phyloP scores from a whole-genome alignment of 2,797 vertebrate genomes.

The Coregonus sp. region DNA sequence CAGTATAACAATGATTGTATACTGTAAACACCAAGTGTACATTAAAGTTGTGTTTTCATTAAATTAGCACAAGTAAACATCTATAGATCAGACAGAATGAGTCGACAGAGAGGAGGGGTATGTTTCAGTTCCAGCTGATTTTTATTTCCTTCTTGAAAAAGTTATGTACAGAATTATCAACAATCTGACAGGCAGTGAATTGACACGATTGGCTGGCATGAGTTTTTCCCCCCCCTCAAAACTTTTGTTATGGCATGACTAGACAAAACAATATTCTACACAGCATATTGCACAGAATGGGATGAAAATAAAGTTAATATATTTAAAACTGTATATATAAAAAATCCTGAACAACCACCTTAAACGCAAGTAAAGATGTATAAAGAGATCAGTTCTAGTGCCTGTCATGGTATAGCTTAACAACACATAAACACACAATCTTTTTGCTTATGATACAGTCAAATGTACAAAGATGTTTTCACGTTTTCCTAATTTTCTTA shows the following conservation, averaged over 20 bases:
- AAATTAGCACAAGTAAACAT: too few species aligned
- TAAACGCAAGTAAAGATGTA: conserved; percentile 83
- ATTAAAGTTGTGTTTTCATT: too few species aligned
- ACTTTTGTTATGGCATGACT: conserved; percentile 85
- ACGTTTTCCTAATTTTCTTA: conserved; percentile 82
- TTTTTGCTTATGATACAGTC: conserved; percentile 99
- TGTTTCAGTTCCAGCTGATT: conserved; percentile 99
- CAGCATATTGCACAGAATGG: conserved; percentile 99
- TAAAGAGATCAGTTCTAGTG: conserved; percentile 94
- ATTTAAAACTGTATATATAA: conserved; percentile 83
- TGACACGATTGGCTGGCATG: conserved; percentile 97
- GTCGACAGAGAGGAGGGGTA: conserved; percentile 69
- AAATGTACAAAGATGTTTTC: conserved; percentile 99
- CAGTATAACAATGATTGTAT: too few species aligned
- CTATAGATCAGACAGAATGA: too few species aligned
- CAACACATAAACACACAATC: conserved; percentile 99
- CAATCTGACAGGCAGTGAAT: conserved; percentile 99
- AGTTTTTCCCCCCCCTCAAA: conserved; percentile 54
- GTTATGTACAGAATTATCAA: conserved; percentile 99
- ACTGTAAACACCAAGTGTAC: too few species aligned
- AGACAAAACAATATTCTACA: conserved; percentile 92
- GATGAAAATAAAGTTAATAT: conserved; percentile 91
- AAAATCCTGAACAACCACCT: conserved; percentile 89
- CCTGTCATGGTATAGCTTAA: conserved; percentile 96
- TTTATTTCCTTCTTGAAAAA: conserved; percentile 99